Percentiles rank a stretch among this genome's conserved stretches.
phyloP scores from a whole-genome alignment of 2,797 vertebrate species.

The Mionectes olivaceus region DNA sequence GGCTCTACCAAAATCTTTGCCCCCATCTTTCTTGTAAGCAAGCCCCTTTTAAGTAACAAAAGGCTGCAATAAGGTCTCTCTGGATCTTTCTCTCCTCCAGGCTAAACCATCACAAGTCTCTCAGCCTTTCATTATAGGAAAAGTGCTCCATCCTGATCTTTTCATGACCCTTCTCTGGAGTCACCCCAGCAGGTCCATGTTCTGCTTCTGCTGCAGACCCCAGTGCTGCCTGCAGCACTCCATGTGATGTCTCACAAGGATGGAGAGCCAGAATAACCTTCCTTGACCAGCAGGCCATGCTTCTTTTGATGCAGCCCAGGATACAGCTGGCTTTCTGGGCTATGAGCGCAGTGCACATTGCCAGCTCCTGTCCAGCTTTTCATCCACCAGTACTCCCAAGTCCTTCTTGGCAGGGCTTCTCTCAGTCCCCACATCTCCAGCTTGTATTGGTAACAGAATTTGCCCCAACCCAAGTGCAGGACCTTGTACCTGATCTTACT shows the following conservation, averaged over 20 bases:
- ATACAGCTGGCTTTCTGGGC: background rate
- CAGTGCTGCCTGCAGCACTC: background rate
- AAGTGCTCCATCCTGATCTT: background rate
- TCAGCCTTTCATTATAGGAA: background rate
- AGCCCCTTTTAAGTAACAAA: background rate
- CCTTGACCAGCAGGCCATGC: background rate
- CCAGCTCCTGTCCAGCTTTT: background rate
- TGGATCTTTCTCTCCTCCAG: background rate
- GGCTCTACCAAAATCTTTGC: background rate
- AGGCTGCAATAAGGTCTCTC: background rate
- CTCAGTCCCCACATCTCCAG: background rate
- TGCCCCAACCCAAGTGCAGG: background rate
- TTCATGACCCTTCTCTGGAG: background rate
- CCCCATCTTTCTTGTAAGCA: background rate
- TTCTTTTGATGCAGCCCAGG: background rate
- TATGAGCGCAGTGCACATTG: background rate
- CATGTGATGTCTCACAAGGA: background rate
- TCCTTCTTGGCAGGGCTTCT: background rate
- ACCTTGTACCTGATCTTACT: background rate
- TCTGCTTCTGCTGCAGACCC: no score
- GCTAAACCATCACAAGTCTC: background rate
- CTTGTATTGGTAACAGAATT: background rate
- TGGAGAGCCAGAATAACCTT: background rate
- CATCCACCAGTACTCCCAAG: no score
- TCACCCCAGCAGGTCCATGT: background rate